A percentile compares a stretch with the other conserved stretches of the same genome.
These are phyloP conservation scores for Podarcis cretensis DNA, from an alignment of 2,113 vertebrate genomes.

Conservation along the genomic window DNA sequence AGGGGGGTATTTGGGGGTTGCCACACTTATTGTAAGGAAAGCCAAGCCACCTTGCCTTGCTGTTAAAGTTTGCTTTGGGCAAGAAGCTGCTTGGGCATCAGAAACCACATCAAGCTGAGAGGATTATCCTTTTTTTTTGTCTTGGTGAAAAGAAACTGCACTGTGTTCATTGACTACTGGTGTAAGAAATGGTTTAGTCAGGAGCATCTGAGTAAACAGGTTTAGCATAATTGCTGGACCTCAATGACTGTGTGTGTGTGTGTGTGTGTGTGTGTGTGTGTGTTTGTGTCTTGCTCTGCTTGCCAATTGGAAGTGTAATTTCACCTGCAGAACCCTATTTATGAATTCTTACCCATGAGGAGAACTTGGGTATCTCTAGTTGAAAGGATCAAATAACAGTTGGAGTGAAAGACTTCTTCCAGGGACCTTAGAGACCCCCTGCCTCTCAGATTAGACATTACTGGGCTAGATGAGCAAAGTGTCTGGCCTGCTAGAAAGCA, in stretches of 20 bases:
- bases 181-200: background rate
- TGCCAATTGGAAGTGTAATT: background rate
- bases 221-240: background rate
- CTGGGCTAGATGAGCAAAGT: background rate
- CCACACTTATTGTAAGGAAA: slow-evolving; percentile 24
- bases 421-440: background rate
- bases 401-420: background rate
- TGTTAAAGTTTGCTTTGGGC: background rate
- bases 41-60: background rate
- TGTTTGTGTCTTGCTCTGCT: background rate
- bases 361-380: background rate
- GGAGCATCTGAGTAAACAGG: background rate
- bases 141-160: background rate
- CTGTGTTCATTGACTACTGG: background rate
- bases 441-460: background rate
- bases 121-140: background rate
- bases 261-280: background rate
- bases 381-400: background rate
- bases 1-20: background rate
- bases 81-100: background rate
- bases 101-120: background rate
- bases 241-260: background rate
- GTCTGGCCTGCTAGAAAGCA: background rate
- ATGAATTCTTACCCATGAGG: background rate
- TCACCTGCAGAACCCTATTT: background rate